phyloP scores from a whole-genome alignment of 2,113 vertebrate genomes.

The Recurvirostra avosetta region DNA sequence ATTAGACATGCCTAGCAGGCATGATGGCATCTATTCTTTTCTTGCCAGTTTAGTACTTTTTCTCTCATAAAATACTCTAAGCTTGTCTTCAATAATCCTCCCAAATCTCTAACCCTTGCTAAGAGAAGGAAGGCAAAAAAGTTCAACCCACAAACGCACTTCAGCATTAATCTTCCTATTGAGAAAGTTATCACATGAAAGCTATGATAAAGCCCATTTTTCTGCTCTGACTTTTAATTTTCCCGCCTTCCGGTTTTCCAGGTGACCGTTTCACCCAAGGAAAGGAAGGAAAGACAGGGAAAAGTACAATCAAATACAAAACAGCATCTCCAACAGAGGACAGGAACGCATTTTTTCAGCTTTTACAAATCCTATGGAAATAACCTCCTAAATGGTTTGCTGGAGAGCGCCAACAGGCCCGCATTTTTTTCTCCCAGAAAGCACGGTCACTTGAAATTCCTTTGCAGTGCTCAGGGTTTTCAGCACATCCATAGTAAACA shows the following conservation, averaged over 20 bases:
- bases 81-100: conserved; percentile 2
- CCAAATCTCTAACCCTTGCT: conserved; percentile 14
- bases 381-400: not conserved
- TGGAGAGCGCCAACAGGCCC: not conserved
- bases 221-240: not conserved
- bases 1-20: conserved; percentile 23
- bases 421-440: not conserved
- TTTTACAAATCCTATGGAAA: not conserved
- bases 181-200: not conserved
- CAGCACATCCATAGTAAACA: not conserved
- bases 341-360: not conserved
- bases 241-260: not conserved
- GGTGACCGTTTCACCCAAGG: not conserved
- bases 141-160: not conserved
- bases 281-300: not conserved
- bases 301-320: not conserved
- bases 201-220: not conserved
- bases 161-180: not conserved
- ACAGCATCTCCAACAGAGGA: not conserved
- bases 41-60: conserved; percentile 1
- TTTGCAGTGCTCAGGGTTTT: not conserved
- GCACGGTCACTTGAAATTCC: not conserved
- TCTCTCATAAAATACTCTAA: conserved; percentile 1
- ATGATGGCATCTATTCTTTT: not conserved
- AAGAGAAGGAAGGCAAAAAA: not conserved